phyloP scores from a whole-genome alignment of 1,140 invertebrate species.

The Theocolax elegans region DNA sequence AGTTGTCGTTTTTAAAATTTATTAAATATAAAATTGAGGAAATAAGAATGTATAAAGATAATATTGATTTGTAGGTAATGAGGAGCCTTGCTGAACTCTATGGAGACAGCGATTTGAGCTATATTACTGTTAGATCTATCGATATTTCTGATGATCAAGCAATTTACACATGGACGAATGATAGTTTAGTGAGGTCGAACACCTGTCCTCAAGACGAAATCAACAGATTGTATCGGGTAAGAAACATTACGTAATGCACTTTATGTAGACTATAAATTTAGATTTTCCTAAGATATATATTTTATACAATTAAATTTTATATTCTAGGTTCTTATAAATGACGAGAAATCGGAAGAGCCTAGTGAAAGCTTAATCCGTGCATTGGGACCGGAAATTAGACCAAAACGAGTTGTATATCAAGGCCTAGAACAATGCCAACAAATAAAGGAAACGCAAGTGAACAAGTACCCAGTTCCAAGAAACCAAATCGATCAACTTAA shows the following conservation, averaged over 20 bases:
- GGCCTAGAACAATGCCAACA: slow-evolving; percentile 74
- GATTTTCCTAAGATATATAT: background rate
- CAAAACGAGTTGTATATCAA: slow-evolving; percentile 72
- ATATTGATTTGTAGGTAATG: slow-evolving; percentile 67
- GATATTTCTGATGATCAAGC: slow-evolving; percentile 69
- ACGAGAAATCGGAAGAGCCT: slow-evolving; percentile 68
- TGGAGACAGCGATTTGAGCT: slow-evolving; percentile 74
- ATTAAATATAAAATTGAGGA: too few relatives aligned
- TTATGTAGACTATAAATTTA: too few relatives aligned
- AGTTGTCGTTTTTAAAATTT: too few relatives aligned
- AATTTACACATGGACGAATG: slow-evolving; percentile 88
- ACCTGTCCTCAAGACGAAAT: slow-evolving; percentile 80
- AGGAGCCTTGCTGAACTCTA: slow-evolving; percentile 77
- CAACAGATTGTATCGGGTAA: slow-evolving; percentile 74
- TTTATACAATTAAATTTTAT: background rate
- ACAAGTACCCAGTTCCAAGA: slow-evolving; percentile 79
- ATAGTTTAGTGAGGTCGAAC: slow-evolving; percentile 79
- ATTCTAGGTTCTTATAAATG: slow-evolving; percentile 70
- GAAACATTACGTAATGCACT: too few relatives aligned
- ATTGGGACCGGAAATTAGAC: slow-evolving; percentile 73
- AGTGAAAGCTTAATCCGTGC: slow-evolving; percentile 69
- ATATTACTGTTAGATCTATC: slow-evolving; percentile 77
- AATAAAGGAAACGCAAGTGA: slow-evolving; percentile 67
- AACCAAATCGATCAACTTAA: slow-evolving; percentile 88
- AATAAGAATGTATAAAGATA: background rate